Base-by-base conservation (phyloP, 2,797 vertebrate genomes). In the Tapirus indicus region DNA sequence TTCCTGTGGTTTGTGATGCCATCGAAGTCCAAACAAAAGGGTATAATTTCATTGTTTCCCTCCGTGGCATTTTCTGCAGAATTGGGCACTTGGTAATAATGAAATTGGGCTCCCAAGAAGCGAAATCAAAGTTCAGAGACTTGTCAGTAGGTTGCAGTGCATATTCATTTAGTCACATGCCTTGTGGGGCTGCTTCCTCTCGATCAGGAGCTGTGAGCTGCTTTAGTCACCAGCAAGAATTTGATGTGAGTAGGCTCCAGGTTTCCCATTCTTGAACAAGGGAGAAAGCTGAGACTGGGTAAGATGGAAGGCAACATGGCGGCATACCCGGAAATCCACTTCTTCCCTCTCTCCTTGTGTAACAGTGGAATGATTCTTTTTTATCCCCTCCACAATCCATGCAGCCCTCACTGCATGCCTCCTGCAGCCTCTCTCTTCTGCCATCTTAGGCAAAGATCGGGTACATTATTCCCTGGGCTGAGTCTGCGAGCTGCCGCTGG, bases 101-200 rank as follows among this genome's bases (percentile, higher is more conserved):
- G 94, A 95, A 97, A 96, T 91, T 92, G 88, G 94, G 97, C 95
- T 97, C 92, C 92, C 60, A 94, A 97, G 97, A 96, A 96, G 93
- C 1, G 20, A 97, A 98, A 98, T 94, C 85, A 68, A 95, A 98
- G 94, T 94, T 97, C 92, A 97, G 89, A 95, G 97, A 97, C 86
- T 64, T 17, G 0, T 95, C 88, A 87, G 64, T 77, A 71, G 62
- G 27, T 86, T 91, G 77, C 72, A 74, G 88, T 62, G 27, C 32
- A 29, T 52, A 60, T 94, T 96, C 88, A 54, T 96, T 93, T 94
- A 83, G 95, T 89, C 69, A 58, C 35, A 83, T 80, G 69, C 25
- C 94, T 94, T 60, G 23, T 41, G 87, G 78, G 90, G 35, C 74
- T 91, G 85, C 88, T 95, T 94, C 88, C 71, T 96, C 77, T 94